These are phyloP conservation scores for Halictus quadricinctus DNA, from an alignment of 2,888 invertebrate genomes.

Conservation along the genomic window DNA sequence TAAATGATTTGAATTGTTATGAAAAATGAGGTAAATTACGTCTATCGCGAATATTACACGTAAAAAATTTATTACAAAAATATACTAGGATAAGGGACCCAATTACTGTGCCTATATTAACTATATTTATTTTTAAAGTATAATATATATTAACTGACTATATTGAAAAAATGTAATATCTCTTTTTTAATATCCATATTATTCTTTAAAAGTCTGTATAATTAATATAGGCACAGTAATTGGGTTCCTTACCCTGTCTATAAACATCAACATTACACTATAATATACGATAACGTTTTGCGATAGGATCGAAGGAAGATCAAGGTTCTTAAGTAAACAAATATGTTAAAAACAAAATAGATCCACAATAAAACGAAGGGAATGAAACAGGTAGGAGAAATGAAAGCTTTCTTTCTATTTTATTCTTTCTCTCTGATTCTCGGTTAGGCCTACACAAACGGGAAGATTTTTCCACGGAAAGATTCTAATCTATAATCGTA, in stretches of 20 bases:
- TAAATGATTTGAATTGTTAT: neutral
- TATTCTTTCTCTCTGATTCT: neutral
- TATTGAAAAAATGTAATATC: no score
- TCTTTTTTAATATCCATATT: no score
- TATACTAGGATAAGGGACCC: no score
- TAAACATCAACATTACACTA: neutral
- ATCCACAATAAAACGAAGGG: neutral
- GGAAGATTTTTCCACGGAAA: neutral
- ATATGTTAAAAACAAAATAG: neutral
- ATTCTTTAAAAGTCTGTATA: no score
- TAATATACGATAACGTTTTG: neutral
- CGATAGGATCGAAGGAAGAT: neutral
- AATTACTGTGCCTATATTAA: no score
- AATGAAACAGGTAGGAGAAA: neutral
- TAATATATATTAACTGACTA: no score
- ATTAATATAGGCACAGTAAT: no score
- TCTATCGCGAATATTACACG: neutral
- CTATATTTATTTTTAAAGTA: no score
- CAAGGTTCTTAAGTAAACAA: neutral
- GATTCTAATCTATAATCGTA: constrained; percentile 9
- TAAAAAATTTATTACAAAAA: neutral
- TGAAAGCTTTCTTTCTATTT: neutral
- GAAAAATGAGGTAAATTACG: neutral
- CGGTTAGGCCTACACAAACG: neutral
- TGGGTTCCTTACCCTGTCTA: neutral